A percentile compares a stretch with the other conserved stretches of the same genome.
phyloP scores from a whole-genome alignment of 2,888 invertebrate species.

The Agrypnus murinus region DNA sequence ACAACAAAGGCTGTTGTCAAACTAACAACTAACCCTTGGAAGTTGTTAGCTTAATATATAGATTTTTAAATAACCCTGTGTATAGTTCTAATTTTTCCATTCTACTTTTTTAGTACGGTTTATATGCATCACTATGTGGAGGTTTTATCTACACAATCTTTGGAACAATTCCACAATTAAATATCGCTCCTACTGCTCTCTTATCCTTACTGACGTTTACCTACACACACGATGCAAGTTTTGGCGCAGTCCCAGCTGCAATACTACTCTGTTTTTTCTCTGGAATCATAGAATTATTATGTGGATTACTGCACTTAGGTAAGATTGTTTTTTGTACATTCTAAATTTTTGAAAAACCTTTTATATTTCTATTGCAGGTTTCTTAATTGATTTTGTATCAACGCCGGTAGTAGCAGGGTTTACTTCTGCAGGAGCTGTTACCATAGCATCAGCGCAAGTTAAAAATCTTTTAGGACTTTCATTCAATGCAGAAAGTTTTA shows the following conservation, averaged over 20 bases:
- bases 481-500: conserved; percentile 77
- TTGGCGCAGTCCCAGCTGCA: conserved; percentile 75
- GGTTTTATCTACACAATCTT: conserved; percentile 86
- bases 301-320: conserved; percentile 81
- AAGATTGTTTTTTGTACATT: conserved; percentile 58
- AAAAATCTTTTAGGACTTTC: conserved; percentile 79
- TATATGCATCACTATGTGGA: conserved; percentile 88
- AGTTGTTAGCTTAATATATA: too few relatives aligned
- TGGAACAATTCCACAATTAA: conserved; percentile 82
- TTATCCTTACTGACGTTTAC: conserved; percentile 83
- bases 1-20: too few relatives aligned
- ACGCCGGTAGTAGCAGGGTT: conserved; percentile 84
- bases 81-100: neutral
- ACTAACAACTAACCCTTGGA: too few relatives aligned
- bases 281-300: conserved; percentile 78
- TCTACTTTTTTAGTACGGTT: conserved; percentile 81
- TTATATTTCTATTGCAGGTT: conserved; percentile 72
- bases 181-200: conserved; percentile 83
- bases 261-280: conserved; percentile 79
- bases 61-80: neutral
- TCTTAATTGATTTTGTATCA: conserved; percentile 84
- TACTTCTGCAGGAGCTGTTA: conserved; percentile 84
- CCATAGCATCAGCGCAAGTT: conserved; percentile 84
- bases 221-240: conserved; percentile 72
- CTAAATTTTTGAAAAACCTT: conserved; percentile 18